Base-by-base conservation (phyloP, 2,888 invertebrate species). In the Notodonta dromedarius region DNA sequence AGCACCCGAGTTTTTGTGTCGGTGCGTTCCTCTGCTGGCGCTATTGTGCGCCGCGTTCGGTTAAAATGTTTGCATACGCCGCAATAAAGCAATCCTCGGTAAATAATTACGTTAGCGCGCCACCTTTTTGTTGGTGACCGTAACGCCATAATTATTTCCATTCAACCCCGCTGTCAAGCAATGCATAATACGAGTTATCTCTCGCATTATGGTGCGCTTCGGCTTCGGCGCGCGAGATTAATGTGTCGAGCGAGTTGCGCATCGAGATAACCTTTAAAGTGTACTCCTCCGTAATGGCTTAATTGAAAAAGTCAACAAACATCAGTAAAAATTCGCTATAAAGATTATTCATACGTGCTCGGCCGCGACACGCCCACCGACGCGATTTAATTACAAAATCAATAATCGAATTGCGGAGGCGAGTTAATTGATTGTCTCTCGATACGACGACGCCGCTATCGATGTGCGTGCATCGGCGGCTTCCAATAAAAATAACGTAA, bases 351-450 rank as follows among this genome's bases (percentile, higher is more conserved):
- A 82, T 77, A 66, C 68, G 67, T 61, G 71, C 73, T 71, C 69
- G 73, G 74, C 63, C 66, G 71, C 71, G 78, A 77, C 78, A 82
- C 89, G 85, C 90, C 89, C 85, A 85, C 86, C 83, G 74, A 80
- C 77, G 85, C 83, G 86, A 87, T 92, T 91, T 91, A 91, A 93
- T 93, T 93, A 90, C 87, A 85, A 88, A 91, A 91, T 91, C 90
- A 91, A 91, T 91, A 91, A 91, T 91, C 89, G 89, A 90, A 91
- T 86, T 86, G 86, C 81, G 74, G 70, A 79, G 77, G 79, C 77
- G 74, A 80, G 82, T 86, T 88, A 88, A 90, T 88, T 87, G 89
- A 90, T 91, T 89, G 89, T 87, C 84, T 77, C 78, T 76, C 79
- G 90, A 88, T 88, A 85, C 74, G 78, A 83, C 70, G 77, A 76